Conservation (phyloP, 2,888 invertebrate genomes). For the Schizotus pectinicornis region DNA sequence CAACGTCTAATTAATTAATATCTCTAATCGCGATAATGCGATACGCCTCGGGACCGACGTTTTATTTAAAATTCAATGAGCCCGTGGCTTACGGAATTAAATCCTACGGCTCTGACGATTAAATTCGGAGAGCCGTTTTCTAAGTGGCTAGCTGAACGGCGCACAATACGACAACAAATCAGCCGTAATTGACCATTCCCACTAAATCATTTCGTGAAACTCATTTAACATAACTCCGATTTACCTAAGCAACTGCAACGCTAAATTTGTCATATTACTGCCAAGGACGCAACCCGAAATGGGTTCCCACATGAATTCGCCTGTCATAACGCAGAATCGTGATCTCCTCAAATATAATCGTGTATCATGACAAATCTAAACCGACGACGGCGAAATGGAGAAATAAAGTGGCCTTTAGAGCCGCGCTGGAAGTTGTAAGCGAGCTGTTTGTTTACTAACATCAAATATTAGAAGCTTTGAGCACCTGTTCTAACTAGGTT, state of each 20-base stretch:
- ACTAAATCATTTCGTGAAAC: slow-evolving; percentile 15
- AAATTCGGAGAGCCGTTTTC: slow-evolving; percentile 12
- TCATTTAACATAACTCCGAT: too few relatives aligned
- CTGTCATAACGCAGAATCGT: slow-evolving; percentile 27
- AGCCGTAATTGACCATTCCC: slow-evolving; percentile 8
- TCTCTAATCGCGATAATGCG: slow-evolving; percentile 30
- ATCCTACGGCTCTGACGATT: slow-evolving; percentile 8
- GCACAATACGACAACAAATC: slow-evolving; percentile 15
- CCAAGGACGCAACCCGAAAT: slow-evolving; percentile 26
- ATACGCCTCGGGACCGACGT: slow-evolving; percentile 24
- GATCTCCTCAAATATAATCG: slow-evolving; percentile 31
- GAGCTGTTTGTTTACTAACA: slow-evolving; percentile 39
- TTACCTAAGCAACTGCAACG: background rate
- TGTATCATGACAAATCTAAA: slow-evolving; percentile 30
- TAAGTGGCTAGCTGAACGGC: slow-evolving; percentile 11
- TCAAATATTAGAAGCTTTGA: slow-evolving; percentile 37
- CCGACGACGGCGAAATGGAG: slow-evolving; percentile 2
- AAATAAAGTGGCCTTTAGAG: slow-evolving; percentile 12
- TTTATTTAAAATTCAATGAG: slow-evolving; percentile 28
- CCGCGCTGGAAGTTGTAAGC: slow-evolving; percentile 31
- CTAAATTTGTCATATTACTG: slow-evolving; percentile 15
- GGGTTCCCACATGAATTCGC: slow-evolving; percentile 35
- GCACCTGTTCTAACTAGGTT: slow-evolving; percentile 32
- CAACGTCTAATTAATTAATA: slow-evolving; percentile 39
- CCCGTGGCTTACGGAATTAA: background rate